Base-by-base conservation (phyloP, 2,888 invertebrate genomes). In the Atethmia centrago region DNA sequence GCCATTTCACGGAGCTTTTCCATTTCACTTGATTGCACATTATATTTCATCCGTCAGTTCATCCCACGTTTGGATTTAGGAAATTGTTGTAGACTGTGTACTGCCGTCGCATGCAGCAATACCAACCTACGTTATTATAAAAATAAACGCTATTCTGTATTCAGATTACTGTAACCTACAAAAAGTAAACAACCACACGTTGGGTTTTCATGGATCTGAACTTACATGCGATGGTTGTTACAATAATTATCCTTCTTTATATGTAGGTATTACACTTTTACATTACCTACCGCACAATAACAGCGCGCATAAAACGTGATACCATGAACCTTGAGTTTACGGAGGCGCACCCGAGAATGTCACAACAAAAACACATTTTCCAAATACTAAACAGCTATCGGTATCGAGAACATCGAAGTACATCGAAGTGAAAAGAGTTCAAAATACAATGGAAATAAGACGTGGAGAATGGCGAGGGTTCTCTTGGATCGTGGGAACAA, bases 11-110 rank as follows among this genome's bases (percentile, higher is more conserved):
- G 83, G 86, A 89, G 88, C 88, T 87, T 88, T 88, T 87, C 91
- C 91, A 92, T 94, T 94, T 86, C 89, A 88, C 89, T 92, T 93
- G 93, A 95, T 94, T 94, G 93, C 93, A 91, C 91, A 92, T 93
- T 90, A 92, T 93, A 92, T 93, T 92, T 91, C 90, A 90, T 89
- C 87, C 87, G 91, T 83, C 87, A 82, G 86, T 85, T 83, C 79
- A 77, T 75, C 68, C 66, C 68, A 70, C 64, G 80, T 81, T 75
- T 70, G 71, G 62, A 74, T 68, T 68, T 62, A 61, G 70, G 59
- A 79, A 79, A 83, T 79, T 58, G 68, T 74, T 61, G 66, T 58
- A 45, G 56, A 45, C 47, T 70, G 53, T 70, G 53, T 55, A 58
- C 12, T 28, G 19, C 36, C 42, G 25, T 36, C 16, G 12, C 51